A percentile compares a stretch with the other conserved stretches of the same genome.
Conservation (phyloP, 2,888 invertebrate species). For the Synanthedon formicaeformis region DNA sequence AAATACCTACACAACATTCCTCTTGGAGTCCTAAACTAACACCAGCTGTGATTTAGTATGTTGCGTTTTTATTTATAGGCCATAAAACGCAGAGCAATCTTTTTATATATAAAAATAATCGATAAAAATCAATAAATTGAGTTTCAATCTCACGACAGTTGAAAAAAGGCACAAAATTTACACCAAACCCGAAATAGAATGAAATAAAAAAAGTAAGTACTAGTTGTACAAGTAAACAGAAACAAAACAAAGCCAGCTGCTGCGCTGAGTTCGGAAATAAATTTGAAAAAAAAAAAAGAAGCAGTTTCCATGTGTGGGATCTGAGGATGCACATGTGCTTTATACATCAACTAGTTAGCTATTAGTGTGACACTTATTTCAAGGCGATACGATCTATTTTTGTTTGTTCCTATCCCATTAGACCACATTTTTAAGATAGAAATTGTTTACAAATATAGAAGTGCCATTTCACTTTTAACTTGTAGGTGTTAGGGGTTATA, state of each 20-base stretch:
- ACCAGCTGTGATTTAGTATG: no score
- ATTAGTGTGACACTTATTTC: background rate
- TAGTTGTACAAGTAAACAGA: conserved; percentile 13
- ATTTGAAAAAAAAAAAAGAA: conserved; percentile 24
- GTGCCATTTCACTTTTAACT: background rate
- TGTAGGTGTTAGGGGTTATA: background rate
- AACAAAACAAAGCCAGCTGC: conserved; percentile 41
- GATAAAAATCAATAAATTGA: no score
- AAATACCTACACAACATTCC: no score
- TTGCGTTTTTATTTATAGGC: no score
- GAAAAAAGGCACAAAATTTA: background rate
- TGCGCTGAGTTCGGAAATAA: conserved; percentile 38
- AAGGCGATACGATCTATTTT: background rate
- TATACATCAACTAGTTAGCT: background rate
- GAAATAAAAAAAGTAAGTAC: conserved; percentile 17
- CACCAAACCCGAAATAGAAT: background rate
- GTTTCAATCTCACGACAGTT: no score
- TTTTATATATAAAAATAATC: no score
- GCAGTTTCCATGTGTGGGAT: conserved; percentile 28
- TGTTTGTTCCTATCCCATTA: background rate
- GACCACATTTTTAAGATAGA: background rate
- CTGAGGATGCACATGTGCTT: conserved; percentile 18
- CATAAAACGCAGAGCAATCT: no score
- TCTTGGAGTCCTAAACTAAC: no score
- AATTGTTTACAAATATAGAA: background rate